Base-by-base conservation (phyloP, 2,888 invertebrate genomes). In the Neoaliturus tenellus region DNA sequence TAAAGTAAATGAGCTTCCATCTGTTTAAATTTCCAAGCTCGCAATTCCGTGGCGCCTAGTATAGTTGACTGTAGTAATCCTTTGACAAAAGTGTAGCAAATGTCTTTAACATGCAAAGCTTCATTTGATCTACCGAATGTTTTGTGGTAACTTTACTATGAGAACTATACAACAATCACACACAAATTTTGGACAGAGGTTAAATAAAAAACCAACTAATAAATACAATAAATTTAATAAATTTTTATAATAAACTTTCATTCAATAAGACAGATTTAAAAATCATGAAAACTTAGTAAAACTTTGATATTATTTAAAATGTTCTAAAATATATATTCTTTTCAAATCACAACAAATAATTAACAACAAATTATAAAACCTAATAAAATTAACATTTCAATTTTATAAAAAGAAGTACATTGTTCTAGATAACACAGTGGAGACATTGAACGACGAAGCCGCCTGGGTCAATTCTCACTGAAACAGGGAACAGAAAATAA, bases 361-460 rank as follows among this genome's bases (percentile, higher is more conserved):
- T 78, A 78, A 55, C 75, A 75, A 75, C 55, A 78, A 78, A 78
- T 78, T 51, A 78, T 78, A 78, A 78, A 78, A 78, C 78, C 78
- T 78, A 78, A 55, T 55, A 78, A 51, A 78, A 78, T 55, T 78
- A 78, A 78, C 78, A 78, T 33, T 51, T 55, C 55, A 78, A 55
- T 78, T 78, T 78, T 35, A 51, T 51, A 78, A 78, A 78, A 78
- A 55, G 55, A 48, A 78, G 28, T 78, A 55, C 48, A 48, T 55
- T 51, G 51, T 31, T 78, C 78, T 78, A 78, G 35, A 55, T 78
- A 78, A 78, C 78, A 78, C 78, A 78, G 78, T 51, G 35, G 28
- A 55, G n/a, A 55, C 48, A 48, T 2, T 48, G 48, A 44, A 75
- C 44, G 73, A 75, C 25, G 78, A 31, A 78, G 8, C n/a, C 1